Evolutionary conservation across 2,113 vertebrate genomes (phyloP).

Genomic region (Scomber japonicus): DNA sequence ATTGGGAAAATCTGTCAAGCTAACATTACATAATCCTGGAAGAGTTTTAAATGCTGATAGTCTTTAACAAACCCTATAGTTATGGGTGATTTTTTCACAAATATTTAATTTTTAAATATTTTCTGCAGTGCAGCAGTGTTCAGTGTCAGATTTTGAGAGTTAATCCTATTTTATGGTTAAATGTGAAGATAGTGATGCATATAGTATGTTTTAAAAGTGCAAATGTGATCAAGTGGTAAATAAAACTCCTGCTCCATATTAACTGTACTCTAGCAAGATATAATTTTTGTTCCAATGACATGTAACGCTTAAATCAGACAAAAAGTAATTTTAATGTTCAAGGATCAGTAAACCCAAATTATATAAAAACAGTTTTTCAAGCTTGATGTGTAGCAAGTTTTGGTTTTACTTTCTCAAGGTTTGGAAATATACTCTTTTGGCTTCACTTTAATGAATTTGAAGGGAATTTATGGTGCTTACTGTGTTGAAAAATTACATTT

Average conservation of each 20-base stretch:
- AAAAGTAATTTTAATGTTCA: too few species aligned
- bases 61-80: not conserved
- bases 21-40: slow-evolving; percentile 14
- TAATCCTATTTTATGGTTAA: not conserved
- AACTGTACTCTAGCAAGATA: not conserved
- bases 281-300: too few species aligned
- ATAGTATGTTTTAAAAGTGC: not conserved
- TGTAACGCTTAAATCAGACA: too few species aligned
- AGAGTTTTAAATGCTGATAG: not conserved
- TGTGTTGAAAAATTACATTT: too few species aligned
- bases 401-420: too few species aligned
- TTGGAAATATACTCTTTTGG: too few species aligned
- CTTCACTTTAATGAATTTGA: too few species aligned
- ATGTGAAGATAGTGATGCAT: too few species aligned
- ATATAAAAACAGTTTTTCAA: too few species aligned
- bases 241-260: not conserved
- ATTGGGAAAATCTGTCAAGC: slow-evolving; percentile 11
- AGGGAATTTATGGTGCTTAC: too few species aligned
- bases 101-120: not conserved
- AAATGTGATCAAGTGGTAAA: not conserved
- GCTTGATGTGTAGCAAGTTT: too few species aligned
- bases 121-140: not conserved
- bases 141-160: not conserved
- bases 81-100: not conserved
- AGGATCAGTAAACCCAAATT: too few species aligned